Percentiles rank a stretch among this genome's conserved stretches.
Evolutionary conservation across 2,113 vertebrate genomes (phyloP).

Genomic region (Vicugna pacos): DNA sequence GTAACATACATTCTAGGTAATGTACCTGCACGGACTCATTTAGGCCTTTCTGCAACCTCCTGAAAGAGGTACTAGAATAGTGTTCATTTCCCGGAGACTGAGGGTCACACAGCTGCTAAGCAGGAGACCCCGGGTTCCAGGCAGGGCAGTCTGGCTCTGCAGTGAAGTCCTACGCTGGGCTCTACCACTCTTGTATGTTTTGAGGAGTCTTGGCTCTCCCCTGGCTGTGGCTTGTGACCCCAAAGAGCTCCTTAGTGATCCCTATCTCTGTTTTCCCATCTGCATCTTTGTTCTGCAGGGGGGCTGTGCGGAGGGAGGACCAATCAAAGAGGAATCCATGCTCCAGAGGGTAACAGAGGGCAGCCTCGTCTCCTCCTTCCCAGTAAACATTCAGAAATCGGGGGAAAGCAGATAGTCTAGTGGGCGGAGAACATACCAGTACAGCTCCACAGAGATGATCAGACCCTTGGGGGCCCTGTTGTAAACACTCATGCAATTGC

Average conservation of each 20-base stretch:
- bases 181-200: neutral
- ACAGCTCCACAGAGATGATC: neutral
- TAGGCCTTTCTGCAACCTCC: neutral
- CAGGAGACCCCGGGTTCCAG: neutral
- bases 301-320: no score
- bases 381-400: neutral
- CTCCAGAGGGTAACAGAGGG: neutral
- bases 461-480: neutral
- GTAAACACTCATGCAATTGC: fast-evolving
- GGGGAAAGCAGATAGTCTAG: neutral
- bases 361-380: neutral
- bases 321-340: neutral
- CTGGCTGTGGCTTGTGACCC: neutral
- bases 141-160: neutral
- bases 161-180: neutral
- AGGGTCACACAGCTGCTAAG: neutral
- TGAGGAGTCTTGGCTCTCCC: neutral
- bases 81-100: neutral
- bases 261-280: neutral
- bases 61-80: neutral
- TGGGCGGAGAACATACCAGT: neutral
- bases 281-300: neutral
- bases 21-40: no score
- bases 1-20: neutral
- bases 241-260: neutral